Base-by-base conservation (phyloP, 2,888 invertebrate genomes). In the Trichopria drosophilae region DNA sequence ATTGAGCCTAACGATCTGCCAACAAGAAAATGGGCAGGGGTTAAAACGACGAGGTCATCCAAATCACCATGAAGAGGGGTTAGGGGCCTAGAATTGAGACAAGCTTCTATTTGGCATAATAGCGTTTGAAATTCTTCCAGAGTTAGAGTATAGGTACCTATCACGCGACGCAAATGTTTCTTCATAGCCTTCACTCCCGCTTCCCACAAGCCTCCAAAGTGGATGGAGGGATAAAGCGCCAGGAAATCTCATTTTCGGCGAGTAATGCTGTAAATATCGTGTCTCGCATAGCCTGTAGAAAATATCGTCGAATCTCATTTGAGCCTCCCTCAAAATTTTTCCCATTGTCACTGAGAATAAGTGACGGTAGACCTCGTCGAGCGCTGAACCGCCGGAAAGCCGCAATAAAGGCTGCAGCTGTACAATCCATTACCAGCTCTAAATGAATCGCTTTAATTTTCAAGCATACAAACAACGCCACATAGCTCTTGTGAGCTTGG, bases 281-380 rank as follows among this genome's bases (percentile, higher is more conserved):
- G n/a, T n/a, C n/a, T n/a, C n/a, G n/a, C n/a, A n/a, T n/a, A n/a
- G n/a, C n/a, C n/a, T n/a, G n/a, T n/a, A n/a, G n/a, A n/a, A n/a
- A n/a, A n/a, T n/a, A n/a, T n/a, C n/a, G n/a, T n/a, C n/a, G n/a
- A n/a, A n/a, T n/a, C n/a, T n/a, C n/a, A n/a, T n/a, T n/a, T n/a
- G n/a, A n/a, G n/a, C n/a, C n/a, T n/a, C 64, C 65, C 1, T 59
- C 43, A 42, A 69, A 69, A 37, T 59, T 68, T 6, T 60, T 63
- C 3, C 67, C 66, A 32, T 60, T 61, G 32, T 69, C 67, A 39
- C 59, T 60, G 32, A 55, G 48, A n/a, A 64, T 42, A n/a, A 48
- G 41, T 1, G 18, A n/a, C 6, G 56, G 54, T 2, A 40, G 18
- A 1, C 65, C 63, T 28, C 65, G 41, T 22, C 64, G 45, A 9